Evolutionary conservation across 2,113 vertebrate species (phyloP), one percentile per base, ranked within the genome.

Genomic region (Catharus fuscescens): DNA sequence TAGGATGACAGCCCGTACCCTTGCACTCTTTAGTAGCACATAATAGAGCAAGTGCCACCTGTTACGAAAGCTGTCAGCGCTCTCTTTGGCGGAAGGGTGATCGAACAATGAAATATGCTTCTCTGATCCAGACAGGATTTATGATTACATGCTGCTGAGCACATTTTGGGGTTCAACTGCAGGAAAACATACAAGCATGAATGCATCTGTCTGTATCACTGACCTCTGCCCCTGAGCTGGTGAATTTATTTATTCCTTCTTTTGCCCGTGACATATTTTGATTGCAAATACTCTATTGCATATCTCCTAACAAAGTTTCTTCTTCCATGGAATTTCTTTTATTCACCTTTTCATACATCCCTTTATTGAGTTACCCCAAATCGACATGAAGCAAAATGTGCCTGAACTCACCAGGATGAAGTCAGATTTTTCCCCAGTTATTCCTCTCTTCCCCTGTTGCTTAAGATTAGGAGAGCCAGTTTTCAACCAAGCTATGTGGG

Each of bases 41-140:
- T 95, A 91, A 93, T 90, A 93, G 85, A 94, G 94, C 76, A 88
- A 97, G 79, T 96, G 93, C 90, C 90, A 93, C 93, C 93, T 96
- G 95, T 93, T 94, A 80, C 12, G 80, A 83, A 66, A 94, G 84
- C 94, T 95, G 91, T 94, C 93, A 96, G 74, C 52, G 3, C 92
- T 87, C 54, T 93, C n/a, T 90, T 77, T 4, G 1, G 64, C 71
- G 45, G 70, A 86, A 83, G 73, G 59, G 52, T 47, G 76, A 95
- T 80, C 0, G 56, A 94, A 94, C 85, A 93, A 62, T 56, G 79
- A 95, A 88, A 95, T 94, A 66, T 20, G 50, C 47, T 93, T 56
- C 54, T 64, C 44, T 90, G 72, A 93, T 83, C 60, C 72, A 81
- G 56, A 32, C 60, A 81, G 85, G 82, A 90, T 88, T 96, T 94